Conservation (phyloP, 2,113 vertebrate genomes). For the Cephalopholis sonnerati region DNA sequence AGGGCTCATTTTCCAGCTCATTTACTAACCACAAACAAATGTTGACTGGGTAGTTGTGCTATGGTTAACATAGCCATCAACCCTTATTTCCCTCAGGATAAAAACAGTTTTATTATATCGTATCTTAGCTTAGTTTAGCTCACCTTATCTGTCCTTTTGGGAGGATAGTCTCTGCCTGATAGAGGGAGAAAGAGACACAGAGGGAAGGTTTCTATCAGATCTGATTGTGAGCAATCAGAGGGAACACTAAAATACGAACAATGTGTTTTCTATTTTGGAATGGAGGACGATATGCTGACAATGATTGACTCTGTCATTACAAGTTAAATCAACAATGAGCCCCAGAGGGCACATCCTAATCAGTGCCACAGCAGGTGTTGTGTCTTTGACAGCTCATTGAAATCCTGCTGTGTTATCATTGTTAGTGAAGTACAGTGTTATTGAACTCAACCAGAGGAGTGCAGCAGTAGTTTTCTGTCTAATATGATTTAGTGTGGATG, state of each 20-base stretch:
- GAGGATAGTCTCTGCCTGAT: no score
- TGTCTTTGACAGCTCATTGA: background rate
- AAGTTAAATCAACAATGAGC: background rate
- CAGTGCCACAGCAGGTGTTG: background rate
- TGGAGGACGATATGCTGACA: background rate
- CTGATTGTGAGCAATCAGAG: no score
- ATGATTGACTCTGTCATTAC: background rate
- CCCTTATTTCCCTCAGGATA: no score
- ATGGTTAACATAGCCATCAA: no score
- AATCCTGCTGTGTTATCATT: background rate
- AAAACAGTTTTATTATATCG: no score
- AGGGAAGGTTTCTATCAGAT: no score
- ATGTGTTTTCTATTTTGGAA: background rate
- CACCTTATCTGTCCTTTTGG: no score
- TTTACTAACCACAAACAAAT: no score
- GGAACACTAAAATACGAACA: background rate
- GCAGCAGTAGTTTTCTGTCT: background rate
- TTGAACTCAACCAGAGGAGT: background rate
- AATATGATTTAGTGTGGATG: background rate
- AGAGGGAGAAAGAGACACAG: no score
- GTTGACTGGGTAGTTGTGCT: no score
- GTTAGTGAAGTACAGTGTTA: background rate
- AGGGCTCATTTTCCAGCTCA: no score
- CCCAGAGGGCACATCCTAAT: background rate
- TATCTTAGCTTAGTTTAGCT: no score